These are phyloP conservation scores for Heliconius hermathena DNA, from an alignment of 1,140 invertebrate species.

Conservation along the genomic window DNA sequence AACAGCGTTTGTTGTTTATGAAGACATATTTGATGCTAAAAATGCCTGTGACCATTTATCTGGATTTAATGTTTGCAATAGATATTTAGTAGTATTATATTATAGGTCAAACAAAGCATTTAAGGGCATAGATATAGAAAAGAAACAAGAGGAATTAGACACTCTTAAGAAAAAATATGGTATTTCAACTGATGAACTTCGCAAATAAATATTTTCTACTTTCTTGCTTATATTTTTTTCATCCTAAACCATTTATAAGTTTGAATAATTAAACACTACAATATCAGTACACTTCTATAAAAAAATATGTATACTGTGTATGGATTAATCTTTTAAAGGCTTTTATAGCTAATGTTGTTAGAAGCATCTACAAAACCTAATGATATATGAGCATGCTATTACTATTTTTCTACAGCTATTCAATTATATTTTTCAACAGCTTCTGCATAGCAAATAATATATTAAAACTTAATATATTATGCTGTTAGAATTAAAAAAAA, in stretches of 20 bases:
- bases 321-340: no score
- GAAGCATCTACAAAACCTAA: no score
- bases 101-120: slow-evolving; percentile 98
- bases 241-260: background rate
- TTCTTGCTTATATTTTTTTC: background rate
- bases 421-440: no score
- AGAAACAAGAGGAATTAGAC: slow-evolving; percentile 98
- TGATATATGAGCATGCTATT: no score
- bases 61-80: slow-evolving; percentile 99
- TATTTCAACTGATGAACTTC: slow-evolving; percentile 81
- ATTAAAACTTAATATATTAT: no score
- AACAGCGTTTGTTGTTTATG: slow-evolving; percentile 99
- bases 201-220: slow-evolving; percentile 66
- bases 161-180: slow-evolving; percentile 98
- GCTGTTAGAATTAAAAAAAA: no score
- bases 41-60: slow-evolving; percentile 99
- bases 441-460: no score
- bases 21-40: slow-evolving; percentile 99
- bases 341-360: no score
- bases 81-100: slow-evolving; percentile 98
- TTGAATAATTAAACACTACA: background rate
- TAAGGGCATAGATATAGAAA: slow-evolving; percentile 97
- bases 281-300: no score
- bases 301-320: no score
- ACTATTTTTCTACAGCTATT: no score